Evolutionary conservation across 2,888 invertebrate species (phyloP).

Genomic region (Anticlea derivata): DNA sequence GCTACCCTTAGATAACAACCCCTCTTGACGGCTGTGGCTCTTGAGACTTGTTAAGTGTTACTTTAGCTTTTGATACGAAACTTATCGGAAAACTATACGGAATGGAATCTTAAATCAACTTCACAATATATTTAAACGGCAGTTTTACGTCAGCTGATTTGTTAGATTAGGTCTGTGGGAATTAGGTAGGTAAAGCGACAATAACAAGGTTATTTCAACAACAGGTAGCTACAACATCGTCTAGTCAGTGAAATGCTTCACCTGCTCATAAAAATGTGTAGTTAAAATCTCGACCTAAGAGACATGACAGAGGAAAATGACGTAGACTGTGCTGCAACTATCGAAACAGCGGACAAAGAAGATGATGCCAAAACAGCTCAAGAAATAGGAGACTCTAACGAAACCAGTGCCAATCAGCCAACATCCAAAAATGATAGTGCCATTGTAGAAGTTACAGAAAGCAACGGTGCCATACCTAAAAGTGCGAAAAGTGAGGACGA

Average conservation of each 20-base stretch:
- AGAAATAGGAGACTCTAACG: constrained; percentile 35
- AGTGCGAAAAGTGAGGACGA: neutral
- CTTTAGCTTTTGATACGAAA: constrained; percentile 8
- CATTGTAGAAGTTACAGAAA: constrained; percentile 44
- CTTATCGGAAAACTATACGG: neutral
- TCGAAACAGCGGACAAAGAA: constrained; percentile 45
- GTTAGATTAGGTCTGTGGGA: neutral
- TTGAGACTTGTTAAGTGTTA: constrained; percentile 2
- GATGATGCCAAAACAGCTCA: constrained; percentile 41
- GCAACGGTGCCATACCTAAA: constrained; percentile 25
- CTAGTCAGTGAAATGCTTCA: constrained; percentile 34
- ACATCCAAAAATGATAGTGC: constrained; percentile 54
- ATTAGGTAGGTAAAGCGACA: neutral
- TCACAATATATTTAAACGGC: neutral
- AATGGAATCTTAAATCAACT: neutral
- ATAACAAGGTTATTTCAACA: constrained; percentile 14
- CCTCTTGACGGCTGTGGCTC: constrained; percentile 26
- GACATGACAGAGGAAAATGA: constrained; percentile 77
- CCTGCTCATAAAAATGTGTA: constrained; percentile 39
- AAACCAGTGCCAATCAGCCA: constrained; percentile 58
- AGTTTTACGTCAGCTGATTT: neutral
- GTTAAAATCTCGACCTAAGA: constrained; percentile 43
- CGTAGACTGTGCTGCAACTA: constrained; percentile 54
- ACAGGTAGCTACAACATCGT: constrained; percentile 13
- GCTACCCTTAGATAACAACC: constrained; percentile 38